Conservation (phyloP, 2,797 vertebrate species). For the Synaphobranchus kaupii region DNA sequence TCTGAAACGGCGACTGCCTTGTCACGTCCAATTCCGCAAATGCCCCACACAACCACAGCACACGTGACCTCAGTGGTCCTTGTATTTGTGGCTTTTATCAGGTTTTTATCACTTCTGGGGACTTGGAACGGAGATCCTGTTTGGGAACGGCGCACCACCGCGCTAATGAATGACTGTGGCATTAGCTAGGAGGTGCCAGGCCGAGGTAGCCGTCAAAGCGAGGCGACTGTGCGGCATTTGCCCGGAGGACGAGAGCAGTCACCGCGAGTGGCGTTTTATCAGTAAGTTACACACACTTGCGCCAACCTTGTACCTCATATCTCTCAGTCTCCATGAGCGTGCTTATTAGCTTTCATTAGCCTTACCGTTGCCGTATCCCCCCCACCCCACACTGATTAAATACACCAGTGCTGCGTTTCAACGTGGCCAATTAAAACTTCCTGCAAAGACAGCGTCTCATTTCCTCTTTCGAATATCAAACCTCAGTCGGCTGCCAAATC, state of each 20-base stretch:
- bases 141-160: not conserved
- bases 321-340: not conserved
- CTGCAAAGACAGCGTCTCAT: not conserved
- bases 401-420: not conserved
- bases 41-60: not conserved
- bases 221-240: no score
- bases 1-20: no score
- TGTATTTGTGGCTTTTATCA: not conserved
- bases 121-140: not conserved
- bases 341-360: not conserved
- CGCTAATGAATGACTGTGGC: not conserved
- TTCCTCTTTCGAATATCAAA: not conserved
- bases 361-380: not conserved
- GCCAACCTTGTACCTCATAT: not conserved
- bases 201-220: no score
- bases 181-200: not conserved
- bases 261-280: not conserved
- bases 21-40: not conserved
- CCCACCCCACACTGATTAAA: not conserved
- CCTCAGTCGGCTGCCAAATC: not conserved
- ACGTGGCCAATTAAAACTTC: not conserved
- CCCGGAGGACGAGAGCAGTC: not conserved
- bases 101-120: not conserved
- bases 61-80: not conserved
- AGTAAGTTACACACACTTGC: not conserved